Evolutionary conservation across 2,797 vertebrate species (phyloP), one percentile per base, ranked within the genome.

Genomic region (Pseudocheirus occidentalis): DNA sequence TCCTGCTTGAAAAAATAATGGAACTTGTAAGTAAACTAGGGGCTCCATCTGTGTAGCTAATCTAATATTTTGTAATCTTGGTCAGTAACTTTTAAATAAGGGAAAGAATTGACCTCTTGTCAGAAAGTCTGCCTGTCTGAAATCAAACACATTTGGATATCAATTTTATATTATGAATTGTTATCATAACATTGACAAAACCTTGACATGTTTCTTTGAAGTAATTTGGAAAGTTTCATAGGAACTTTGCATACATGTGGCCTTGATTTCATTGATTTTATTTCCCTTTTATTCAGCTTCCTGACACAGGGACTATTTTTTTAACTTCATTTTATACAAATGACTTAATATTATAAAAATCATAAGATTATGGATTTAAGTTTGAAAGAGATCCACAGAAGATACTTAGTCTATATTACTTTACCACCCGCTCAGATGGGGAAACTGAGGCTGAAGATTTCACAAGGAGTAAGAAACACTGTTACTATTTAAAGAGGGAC

Each of bases 81-180:
- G 95, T 97, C 96, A 98, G 97, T 96, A 95, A 97, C 93, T 97
- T 96, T 97, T 97, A 97, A 98, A 96, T 94, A 97, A 97, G 96
- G 90, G 93, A 96, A 98, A 97, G 98, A 97, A 97, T 81, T 55
- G 90, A 53, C 97, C 93, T 97, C 87, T 97, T 98, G 97, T 98
- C 98, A 97, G 98, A 97, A 97, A 96, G 91, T 95, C 95, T 97
- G 57, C 94, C 97, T 98, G 94, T 98, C 98, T 98, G 96, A 98
- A 98, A 96, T 98, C 96, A 97, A 97, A 97, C 93, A 93, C 96
- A 97, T 97, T 92, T 97, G 97, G 97, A 97, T 94, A 95, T 97
- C 97, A 97, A 98, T 92, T 93, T 94, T 34, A 9, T 73, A 55
- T 93, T 55, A 95, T 50, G 57, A 50, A 0, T 94, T 66, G 54